These are phyloP conservation scores for Alauda arvensis DNA, from an alignment of 2,797 vertebrate genomes.

Conservation along the genomic window DNA sequence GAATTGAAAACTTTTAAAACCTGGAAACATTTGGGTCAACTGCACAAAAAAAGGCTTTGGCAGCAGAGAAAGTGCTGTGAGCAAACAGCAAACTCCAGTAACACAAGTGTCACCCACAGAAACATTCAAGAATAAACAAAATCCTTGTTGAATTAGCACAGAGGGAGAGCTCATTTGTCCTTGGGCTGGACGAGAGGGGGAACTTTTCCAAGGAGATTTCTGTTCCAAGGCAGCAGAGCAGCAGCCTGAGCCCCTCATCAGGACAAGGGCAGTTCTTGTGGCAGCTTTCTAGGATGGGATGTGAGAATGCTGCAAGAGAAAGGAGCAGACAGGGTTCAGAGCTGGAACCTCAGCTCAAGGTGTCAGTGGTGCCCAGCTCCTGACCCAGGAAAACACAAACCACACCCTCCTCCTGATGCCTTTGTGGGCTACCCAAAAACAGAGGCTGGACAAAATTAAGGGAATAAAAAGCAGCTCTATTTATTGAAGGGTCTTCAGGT, in stretches of 20 bases:
- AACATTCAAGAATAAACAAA: slow-evolving; percentile 39
- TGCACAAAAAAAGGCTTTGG: neutral
- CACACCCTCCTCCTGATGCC: rapidly evolving
- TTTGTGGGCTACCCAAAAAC: neutral
- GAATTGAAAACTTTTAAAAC: neutral
- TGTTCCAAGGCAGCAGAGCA: neutral
- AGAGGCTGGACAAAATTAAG: neutral
- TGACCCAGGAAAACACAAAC: neutral
- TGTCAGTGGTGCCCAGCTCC: neutral
- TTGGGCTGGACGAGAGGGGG: neutral
- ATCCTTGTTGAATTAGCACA: slow-evolving; percentile 20
- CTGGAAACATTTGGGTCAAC: neutral
- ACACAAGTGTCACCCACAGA: neutral
- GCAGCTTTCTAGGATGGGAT: neutral
- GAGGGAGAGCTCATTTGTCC: slow-evolving; percentile 5
- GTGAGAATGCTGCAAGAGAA: neutral
- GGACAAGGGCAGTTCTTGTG: neutral
- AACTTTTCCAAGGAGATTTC: neutral
- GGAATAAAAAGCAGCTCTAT: neutral
- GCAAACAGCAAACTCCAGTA: neutral
- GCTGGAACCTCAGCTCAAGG: neutral
- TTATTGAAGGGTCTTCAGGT: neutral
- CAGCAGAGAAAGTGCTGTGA: neutral
- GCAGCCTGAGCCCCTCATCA: neutral
- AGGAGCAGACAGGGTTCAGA: neutral